Percentiles rank a stretch among this genome's conserved stretches.
phyloP scores from a whole-genome alignment of 2,797 vertebrate species.

The Oreonectes daqikongensis region DNA sequence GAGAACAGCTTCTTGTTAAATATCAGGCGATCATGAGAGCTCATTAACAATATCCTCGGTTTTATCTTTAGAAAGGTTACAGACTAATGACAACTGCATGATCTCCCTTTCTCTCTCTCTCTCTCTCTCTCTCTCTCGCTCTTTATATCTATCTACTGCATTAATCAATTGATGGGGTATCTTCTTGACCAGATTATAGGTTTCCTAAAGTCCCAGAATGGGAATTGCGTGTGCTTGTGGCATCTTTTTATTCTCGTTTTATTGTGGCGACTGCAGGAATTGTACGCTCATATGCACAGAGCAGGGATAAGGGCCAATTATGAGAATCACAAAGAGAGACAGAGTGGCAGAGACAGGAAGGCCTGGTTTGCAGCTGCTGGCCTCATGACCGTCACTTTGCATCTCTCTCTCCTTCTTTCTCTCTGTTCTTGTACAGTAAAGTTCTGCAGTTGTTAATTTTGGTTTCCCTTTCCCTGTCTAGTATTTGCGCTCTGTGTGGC shows the following conservation, averaged over 20 bases:
- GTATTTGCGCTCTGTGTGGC: conserved; percentile 67
- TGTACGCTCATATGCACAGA: conserved; percentile 70
- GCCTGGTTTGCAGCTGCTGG: conserved; percentile 60
- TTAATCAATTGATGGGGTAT: background rate
- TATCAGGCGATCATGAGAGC: conserved; percentile 71
- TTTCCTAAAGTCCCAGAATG: background rate
- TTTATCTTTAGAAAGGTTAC: conserved; percentile 46
- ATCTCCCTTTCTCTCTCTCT: conserved; percentile 47
- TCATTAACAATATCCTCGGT: conserved; percentile 72
- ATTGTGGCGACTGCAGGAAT: conserved; percentile 77
- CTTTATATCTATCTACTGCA: background rate
- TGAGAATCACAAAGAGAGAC: conserved; percentile 58
- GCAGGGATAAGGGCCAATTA: conserved; percentile 76
- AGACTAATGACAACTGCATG: conserved; percentile 52
- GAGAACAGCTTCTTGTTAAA: conserved; percentile 75
- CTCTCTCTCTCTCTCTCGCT: conserved; percentile 65
- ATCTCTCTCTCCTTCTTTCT: conserved; percentile 64
- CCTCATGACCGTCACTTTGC: conserved; percentile 65
- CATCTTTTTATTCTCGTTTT: conserved; percentile 70
- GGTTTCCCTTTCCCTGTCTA: conserved; percentile 35
- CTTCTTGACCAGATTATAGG: background rate
- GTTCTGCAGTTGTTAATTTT: conserved; percentile 59
- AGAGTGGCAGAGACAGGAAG: conserved; percentile 44
- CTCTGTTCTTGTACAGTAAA: conserved; percentile 71
- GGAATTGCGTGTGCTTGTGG: conserved; percentile 62